Conservation (phyloP, 2,113 vertebrate genomes). For the Acanthisitta chloris region DNA sequence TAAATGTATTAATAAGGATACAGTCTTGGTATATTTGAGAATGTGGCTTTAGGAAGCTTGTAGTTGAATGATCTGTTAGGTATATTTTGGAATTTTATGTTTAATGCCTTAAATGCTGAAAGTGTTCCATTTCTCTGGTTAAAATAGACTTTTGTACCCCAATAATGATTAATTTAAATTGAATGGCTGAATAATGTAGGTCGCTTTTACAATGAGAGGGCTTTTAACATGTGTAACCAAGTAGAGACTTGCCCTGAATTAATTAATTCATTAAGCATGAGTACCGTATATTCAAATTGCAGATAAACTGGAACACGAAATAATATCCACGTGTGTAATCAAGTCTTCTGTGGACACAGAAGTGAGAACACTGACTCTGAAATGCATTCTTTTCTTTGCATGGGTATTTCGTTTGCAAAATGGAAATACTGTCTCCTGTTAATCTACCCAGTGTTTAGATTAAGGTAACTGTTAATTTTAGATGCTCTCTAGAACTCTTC, state of each 20-base stretch:
- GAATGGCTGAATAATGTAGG: conserved; percentile 20
- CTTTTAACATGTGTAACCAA: conserved; percentile 42
- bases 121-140: background rate
- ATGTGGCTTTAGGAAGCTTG: background rate
- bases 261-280: conserved; percentile 67
- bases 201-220: background rate
- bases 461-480: background rate
- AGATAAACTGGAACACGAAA: conserved; percentile 55
- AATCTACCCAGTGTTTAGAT: background rate
- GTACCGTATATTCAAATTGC: conserved; percentile 52
- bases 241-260: conserved; percentile 47
- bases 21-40: background rate
- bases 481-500: background rate
- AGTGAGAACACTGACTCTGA: background rate
- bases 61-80: background rate
- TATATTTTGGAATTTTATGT: background rate
- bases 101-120: background rate
- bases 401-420: background rate
- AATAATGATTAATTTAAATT: conserved; percentile 21
- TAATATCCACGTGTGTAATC: conserved; percentile 36
- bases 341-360: background rate
- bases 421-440: background rate
- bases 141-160: background rate
- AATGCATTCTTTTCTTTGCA: background rate
- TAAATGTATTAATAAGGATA: conserved; percentile 52